A percentile compares a stretch with the other conserved stretches of the same genome.
Evolutionary conservation across 2,888 invertebrate species (phyloP).

Genomic region (Loripinus fragilis): DNA sequence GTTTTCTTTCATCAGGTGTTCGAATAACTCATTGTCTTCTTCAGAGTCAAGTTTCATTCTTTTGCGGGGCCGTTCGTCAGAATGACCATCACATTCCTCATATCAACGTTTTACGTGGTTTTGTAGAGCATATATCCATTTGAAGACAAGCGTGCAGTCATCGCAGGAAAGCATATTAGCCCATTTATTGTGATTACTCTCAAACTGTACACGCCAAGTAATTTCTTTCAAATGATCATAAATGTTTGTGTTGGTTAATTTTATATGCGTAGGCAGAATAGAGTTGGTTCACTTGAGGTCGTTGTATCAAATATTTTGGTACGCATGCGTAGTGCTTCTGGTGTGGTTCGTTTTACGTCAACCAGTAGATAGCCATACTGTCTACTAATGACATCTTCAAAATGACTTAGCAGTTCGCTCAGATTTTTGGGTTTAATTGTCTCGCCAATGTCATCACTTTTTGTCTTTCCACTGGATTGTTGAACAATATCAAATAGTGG

Average conservation of each 20-base stretch:
- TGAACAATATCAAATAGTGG: constrained; percentile 50
- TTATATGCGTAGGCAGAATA: too few species aligned
- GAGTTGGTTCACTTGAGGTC: neutral
- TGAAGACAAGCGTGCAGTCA: neutral
- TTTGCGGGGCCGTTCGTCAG: too few species aligned
- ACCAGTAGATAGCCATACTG: constrained; percentile 22
- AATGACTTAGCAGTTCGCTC: neutral
- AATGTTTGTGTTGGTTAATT: too few species aligned
- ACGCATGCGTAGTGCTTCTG: neutral
- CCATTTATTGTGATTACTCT: neutral
- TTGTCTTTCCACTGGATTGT: constrained; percentile 51
- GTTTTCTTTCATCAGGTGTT: too few species aligned
- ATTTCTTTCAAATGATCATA: neutral
- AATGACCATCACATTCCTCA: too few species aligned
- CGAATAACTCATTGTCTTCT: too few species aligned
- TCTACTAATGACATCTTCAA: neutral
- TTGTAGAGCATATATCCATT: neutral
- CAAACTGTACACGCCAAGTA: neutral
- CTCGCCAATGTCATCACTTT: constrained; percentile 35
- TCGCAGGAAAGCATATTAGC: constrained; percentile 10
- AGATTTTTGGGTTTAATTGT: constrained; percentile 43
- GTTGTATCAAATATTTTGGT: neutral
- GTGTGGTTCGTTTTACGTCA: constrained; percentile 17
- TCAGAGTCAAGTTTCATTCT: too few species aligned
- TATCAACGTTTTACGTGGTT: neutral